Conservation (phyloP, 2,113 vertebrate genomes). For the Sylvia atricapilla region DNA sequence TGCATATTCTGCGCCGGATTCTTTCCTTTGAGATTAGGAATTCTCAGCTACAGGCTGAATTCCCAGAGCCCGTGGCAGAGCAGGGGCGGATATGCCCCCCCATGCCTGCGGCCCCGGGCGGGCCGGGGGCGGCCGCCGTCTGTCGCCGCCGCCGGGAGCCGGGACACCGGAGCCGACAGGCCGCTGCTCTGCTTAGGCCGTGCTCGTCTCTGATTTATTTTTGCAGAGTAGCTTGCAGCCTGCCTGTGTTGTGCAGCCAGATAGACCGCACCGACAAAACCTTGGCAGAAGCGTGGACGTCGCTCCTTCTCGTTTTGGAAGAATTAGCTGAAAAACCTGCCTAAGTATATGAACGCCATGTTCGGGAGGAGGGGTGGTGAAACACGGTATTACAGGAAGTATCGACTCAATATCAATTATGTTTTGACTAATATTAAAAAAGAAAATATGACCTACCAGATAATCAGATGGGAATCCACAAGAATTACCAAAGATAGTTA, state of each 20-base stretch:
- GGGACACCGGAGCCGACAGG: rapidly evolving
- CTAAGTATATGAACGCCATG: rapidly evolving
- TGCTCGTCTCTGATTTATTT: background rate
- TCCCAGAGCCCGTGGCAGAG: background rate
- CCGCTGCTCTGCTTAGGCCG: rapidly evolving
- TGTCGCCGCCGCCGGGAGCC: background rate
- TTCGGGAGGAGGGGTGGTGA: background rate
- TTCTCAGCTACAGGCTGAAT: background rate
- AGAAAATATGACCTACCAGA: background rate
- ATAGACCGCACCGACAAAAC: rapidly evolving
- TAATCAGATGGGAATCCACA: background rate
- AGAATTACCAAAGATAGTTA: background rate
- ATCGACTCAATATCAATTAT: rapidly evolving
- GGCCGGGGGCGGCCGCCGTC: too few species aligned
- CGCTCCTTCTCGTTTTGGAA: background rate
- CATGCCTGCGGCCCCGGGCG: background rate
- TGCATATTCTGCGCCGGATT: background rate
- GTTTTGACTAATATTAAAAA: background rate
- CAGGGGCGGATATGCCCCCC: too few species aligned
- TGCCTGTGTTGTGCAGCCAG: background rate
- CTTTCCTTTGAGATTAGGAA: background rate
- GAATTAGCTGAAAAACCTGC: background rate
- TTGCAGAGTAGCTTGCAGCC: background rate
- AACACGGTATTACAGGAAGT: background rate
- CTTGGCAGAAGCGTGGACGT: rapidly evolving